Evolutionary conservation across 2,113 vertebrate species (phyloP).

Genomic region (Scytalopus superciliaris): DNA sequence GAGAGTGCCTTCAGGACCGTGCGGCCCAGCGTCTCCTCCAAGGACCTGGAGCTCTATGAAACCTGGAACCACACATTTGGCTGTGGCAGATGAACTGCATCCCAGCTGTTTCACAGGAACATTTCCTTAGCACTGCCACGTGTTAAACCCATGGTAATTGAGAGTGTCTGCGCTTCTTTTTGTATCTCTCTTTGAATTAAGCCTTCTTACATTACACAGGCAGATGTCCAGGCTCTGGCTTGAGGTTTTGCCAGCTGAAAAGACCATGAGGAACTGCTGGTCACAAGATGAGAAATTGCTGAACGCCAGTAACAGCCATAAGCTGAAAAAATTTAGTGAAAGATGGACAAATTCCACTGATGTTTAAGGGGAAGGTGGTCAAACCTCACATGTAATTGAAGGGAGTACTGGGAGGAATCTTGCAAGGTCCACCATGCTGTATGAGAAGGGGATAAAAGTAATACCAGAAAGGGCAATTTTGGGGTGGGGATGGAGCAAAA

Average conservation of each 20-base stretch:
- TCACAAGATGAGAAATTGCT: accelerated
- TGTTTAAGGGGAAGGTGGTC: not conserved
- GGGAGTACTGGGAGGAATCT: not conserved
- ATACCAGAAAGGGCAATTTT: not conserved
- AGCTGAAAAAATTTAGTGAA: not conserved
- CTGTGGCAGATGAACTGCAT: constrained; percentile 79
- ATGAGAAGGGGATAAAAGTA: not conserved
- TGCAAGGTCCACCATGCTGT: not conserved
- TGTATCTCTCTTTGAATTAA: not conserved
- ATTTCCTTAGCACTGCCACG: accelerated
- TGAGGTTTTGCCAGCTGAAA: not conserved
- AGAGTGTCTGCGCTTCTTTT: not conserved
- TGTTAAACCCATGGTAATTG: not conserved
- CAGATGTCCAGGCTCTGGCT: not conserved
- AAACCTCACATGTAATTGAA: not conserved
- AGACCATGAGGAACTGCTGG: not conserved
- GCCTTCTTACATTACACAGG: not conserved
- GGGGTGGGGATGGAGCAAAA: not conserved
- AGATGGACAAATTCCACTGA: not conserved
- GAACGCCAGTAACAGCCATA: not conserved
- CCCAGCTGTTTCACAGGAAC: accelerated
- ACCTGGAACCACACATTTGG: constrained; percentile 94
- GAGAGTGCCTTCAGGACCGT: constrained; percentile 87
- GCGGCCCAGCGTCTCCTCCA: constrained; percentile 86
- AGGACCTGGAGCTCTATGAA: constrained; percentile 90